Evolutionary conservation across 2,113 vertebrate species (phyloP).

Genomic region (Corythornis madagascariensis): DNA sequence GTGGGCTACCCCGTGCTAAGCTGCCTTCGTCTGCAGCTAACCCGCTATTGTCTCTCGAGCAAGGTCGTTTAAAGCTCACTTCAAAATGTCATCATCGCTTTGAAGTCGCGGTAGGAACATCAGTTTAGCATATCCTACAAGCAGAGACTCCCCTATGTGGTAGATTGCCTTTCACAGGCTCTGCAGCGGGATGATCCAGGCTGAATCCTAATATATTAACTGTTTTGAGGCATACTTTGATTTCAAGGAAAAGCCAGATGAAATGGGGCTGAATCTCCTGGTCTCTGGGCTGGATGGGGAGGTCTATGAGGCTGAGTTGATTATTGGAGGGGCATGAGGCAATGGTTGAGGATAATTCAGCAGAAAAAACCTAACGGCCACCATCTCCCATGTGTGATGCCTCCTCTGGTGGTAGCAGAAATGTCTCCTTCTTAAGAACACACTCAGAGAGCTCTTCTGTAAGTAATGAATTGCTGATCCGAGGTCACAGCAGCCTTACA

Average conservation of each 20-base stretch:
- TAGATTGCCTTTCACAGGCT: constrained; percentile 54
- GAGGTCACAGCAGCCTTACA: neutral
- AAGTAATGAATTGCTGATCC: neutral
- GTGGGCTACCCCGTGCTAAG: neutral
- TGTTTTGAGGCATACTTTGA: neutral
- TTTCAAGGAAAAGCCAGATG: rapidly evolving
- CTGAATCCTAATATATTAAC: constrained; percentile 55
- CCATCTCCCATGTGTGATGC: neutral
- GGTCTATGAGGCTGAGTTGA: rapidly evolving
- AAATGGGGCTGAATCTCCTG: neutral
- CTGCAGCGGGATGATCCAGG: constrained; percentile 21
- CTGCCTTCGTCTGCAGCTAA: neutral
- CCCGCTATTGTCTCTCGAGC: constrained; percentile 1
- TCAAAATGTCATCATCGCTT: constrained; percentile 37
- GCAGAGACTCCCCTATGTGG: constrained; percentile 51
- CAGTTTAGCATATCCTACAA: constrained; percentile 53
- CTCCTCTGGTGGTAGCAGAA: neutral
- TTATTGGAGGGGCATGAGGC: rapidly evolving
- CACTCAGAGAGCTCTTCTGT: neutral
- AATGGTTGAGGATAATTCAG: rapidly evolving
- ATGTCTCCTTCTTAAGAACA: neutral
- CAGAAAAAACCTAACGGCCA: neutral
- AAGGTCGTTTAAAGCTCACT: constrained; percentile 49
- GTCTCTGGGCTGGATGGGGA: neutral
- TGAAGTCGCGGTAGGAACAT: constrained; percentile 46